phyloP scores from a whole-genome alignment of 2,113 vertebrate genomes.

The Elephantulus edwardii region DNA sequence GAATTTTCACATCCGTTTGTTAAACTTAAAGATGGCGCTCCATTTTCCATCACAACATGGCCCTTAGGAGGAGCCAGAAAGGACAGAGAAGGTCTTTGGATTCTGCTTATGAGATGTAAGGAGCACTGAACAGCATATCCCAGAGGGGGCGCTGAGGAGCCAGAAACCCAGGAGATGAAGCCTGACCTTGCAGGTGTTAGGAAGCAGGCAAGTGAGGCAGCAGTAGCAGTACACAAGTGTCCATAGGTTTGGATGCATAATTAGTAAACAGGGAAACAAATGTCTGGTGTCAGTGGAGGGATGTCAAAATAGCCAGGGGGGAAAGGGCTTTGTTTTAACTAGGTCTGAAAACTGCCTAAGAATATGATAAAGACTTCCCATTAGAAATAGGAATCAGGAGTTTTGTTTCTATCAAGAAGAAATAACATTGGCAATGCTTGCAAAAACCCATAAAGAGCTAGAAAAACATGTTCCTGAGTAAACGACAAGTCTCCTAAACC shows the following conservation, averaged over 20 bases:
- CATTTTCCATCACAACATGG: not conserved
- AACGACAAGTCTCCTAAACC: not conserved
- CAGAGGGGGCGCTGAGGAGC: too few species aligned
- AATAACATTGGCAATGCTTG: not conserved
- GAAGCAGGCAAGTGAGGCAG: not conserved
- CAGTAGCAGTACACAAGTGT: not conserved
- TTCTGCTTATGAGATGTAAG: too few species aligned
- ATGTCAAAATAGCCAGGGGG: not conserved
- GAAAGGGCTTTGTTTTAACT: too few species aligned
- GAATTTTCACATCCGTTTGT: not conserved
- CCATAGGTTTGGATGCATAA: not conserved
- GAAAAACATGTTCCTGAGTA: not conserved
- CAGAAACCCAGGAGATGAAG: rapidly evolving
- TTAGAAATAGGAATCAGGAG: not conserved
- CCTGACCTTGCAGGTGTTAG: rapidly evolving
- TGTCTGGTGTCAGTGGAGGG: too few species aligned
- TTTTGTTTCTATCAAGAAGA: not conserved
- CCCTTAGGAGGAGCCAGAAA: not conserved
- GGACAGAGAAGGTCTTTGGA: not conserved
- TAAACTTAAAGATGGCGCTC: not conserved
- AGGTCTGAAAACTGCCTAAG: not conserved
- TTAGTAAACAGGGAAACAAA: not conserved
- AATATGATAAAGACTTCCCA: not conserved
- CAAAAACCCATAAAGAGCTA: not conserved
- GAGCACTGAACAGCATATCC: too few species aligned